Percentiles rank a stretch among this genome's conserved stretches.
These are phyloP conservation scores for Acanthosepion lycidas DNA, from an alignment of 2,888 invertebrate species.

Conservation along the genomic window DNA sequence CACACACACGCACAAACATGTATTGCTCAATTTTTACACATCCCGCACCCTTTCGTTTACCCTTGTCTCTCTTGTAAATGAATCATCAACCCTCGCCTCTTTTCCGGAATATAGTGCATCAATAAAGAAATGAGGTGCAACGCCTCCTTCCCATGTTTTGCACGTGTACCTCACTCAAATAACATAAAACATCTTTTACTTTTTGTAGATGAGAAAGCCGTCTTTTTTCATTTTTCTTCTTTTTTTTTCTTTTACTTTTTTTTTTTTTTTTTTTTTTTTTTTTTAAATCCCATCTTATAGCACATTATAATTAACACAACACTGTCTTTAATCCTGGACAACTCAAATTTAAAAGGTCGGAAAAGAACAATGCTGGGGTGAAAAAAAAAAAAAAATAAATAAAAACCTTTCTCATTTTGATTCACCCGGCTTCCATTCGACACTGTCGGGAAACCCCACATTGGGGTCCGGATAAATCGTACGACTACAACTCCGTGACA, in stretches of 20 bases:
- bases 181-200: background rate
- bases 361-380: background rate
- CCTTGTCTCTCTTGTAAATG: background rate
- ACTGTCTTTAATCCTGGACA: background rate
- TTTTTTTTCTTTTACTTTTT: background rate
- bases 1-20: background rate
- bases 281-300: background rate
- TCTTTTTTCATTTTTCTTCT: background rate
- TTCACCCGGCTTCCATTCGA: conserved; percentile 18
- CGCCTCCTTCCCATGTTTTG: background rate
- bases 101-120: background rate
- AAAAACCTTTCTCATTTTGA: background rate
- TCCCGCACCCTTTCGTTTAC: background rate
- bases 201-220: background rate
- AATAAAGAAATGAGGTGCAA: background rate
- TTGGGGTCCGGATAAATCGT: background rate
- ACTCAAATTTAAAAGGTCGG: background rate
- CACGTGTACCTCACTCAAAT: background rate
- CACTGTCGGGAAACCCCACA: conserved; percentile 21
- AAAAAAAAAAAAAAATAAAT: background rate
- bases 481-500: background rate
- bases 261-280: background rate
- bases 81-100: background rate
- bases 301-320: background rate
- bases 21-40: background rate